Base-by-base conservation (phyloP, 2,797 vertebrate species). In the Hybognathus amarus region DNA sequence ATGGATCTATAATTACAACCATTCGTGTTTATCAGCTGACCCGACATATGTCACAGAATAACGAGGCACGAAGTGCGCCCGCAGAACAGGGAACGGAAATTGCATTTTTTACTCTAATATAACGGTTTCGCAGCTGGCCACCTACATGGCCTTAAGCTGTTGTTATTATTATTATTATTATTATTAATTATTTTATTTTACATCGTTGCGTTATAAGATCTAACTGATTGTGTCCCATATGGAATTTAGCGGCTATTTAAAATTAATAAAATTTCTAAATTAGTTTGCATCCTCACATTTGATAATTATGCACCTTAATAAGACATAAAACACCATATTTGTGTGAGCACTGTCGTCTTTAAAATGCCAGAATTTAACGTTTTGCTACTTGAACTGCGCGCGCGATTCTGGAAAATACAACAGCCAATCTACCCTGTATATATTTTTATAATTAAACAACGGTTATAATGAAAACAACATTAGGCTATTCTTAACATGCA, bases 1-100 rank as follows among this genome's bases (percentile, higher is more conserved):
- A 85, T 88, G 82, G 86, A 79, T 78, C 77, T 86, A 66, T 88
- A 88, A 88, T 88, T 80, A 88, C 86, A 87, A 85, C 78, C 87
- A 87, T 85, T 88, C 76, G 76, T 77, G 83, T 86, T 85, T 77
- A 88, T 87, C 87, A 86, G 82, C 75, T 85, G 87, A 81, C 83
- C 83, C 79, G 81, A 85, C 87, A 85, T 77, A 75, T 87, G 87
- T 84, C 83, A 80, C 83, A 64, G 56, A 79, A 85, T 81, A 84
- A 69, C 79, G 82, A 79, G 61, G 69, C 79, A 67, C 80, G 45
- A 66, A 80, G 27, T 78, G 75, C 77, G 69, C 76, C 78, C 82
- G 64, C 54, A 83, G 82, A 80, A 87, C 81, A 18, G 74, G 56
- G 63, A 87, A 79, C 79, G 87, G 87, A 88, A 85, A 88, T 88